Evolutionary conservation across 2,888 invertebrate genomes (phyloP).

Genomic region (Alcis repandata): DNA sequence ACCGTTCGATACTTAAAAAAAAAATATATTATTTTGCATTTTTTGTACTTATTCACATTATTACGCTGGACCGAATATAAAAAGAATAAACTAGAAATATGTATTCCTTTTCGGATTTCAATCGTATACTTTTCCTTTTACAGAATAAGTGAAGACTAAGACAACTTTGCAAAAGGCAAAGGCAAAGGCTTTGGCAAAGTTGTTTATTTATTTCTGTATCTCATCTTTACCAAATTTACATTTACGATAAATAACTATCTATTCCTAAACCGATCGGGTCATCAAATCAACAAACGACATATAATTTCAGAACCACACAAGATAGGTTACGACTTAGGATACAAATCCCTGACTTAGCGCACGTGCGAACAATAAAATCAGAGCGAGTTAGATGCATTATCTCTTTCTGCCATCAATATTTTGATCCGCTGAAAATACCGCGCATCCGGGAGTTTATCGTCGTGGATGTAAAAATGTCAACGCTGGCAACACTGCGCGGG

Average conservation of each 20-base stretch:
- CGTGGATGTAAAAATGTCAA: conserved; percentile 76
- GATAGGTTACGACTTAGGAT: conserved; percentile 53
- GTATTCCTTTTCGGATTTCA: no score
- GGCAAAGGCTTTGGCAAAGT: no score
- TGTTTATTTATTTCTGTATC: no score
- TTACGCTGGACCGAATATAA: no score
- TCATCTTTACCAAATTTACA: no score
- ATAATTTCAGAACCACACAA: conserved; percentile 40
- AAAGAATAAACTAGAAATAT: no score
- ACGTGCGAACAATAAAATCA: conserved; percentile 75
- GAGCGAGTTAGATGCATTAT: conserved; percentile 52
- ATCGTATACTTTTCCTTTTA: no score
- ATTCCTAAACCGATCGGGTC: conserved; percentile 46
- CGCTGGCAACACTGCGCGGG: conserved; percentile 64
- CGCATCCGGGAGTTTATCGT: conserved; percentile 78
- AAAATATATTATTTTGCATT: background rate
- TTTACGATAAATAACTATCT: background rate
- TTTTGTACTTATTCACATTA: no score
- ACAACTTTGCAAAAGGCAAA: no score
- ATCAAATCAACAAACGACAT: conserved; percentile 52
- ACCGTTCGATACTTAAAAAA: background rate
- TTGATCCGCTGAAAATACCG: conserved; percentile 71
- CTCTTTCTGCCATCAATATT: conserved; percentile 65
- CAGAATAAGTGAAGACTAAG: no score
- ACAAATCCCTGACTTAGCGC: conserved; percentile 59